phyloP scores from a whole-genome alignment of 1,140 invertebrate species.

The Notospermus geniculatus region DNA sequence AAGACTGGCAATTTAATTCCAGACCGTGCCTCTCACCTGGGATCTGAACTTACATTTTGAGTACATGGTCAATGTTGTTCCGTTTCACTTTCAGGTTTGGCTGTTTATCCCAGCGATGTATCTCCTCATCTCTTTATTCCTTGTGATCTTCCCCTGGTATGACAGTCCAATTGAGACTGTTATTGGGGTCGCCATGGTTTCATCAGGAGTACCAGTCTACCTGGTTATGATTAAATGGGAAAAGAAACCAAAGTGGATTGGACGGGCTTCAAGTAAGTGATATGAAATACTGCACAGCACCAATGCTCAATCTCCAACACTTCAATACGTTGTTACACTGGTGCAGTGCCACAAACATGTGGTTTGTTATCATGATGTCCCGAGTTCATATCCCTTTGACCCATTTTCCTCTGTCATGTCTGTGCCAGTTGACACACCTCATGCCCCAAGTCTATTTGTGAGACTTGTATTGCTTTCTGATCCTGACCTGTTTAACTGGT shows the following conservation, averaged over 20 bases:
- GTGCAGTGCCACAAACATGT: too few species aligned
- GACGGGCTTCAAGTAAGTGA: not conserved
- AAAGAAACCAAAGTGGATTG: slow-evolving; percentile 62
- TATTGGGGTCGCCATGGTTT: slow-evolving; percentile 67
- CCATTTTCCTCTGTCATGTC: too few species aligned
- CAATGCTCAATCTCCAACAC: not conserved
- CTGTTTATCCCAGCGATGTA: slow-evolving; percentile 21
- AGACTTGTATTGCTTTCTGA: too few species aligned
- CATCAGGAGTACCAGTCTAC: slow-evolving; percentile 59
- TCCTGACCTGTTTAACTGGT: too few species aligned
- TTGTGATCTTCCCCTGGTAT: slow-evolving; percentile 34
- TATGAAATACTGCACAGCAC: not conserved
- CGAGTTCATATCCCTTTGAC: too few species aligned
- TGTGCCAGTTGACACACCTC: too few species aligned
- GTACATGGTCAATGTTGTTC: not conserved
- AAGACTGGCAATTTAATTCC: too few species aligned
- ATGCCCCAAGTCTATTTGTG: too few species aligned
- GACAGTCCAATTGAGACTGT: slow-evolving; percentile 74
- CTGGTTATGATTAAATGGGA: slow-evolving; percentile 40
- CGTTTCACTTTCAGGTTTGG: slow-evolving; percentile 15
- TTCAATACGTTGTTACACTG: too few species aligned
- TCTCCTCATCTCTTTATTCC: slow-evolving; percentile 14
- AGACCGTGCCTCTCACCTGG: too few species aligned
- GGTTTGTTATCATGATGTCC: too few species aligned
- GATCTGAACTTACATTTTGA: too few species aligned